phyloP scores from a whole-genome alignment of 2,888 invertebrate genomes.

The Apamea sordens region DNA sequence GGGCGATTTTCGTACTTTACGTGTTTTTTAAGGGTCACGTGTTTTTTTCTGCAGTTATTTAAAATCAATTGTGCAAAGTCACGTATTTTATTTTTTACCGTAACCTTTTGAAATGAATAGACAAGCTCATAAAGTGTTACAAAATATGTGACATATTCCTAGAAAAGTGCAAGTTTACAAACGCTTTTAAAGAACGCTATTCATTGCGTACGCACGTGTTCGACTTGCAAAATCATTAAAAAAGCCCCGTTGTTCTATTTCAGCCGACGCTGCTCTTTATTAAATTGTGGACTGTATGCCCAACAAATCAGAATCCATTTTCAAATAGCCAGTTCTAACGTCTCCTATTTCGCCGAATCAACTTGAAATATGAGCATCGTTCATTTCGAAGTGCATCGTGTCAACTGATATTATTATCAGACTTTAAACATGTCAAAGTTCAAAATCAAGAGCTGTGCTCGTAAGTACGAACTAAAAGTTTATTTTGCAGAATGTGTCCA shows the following conservation, averaged over 20 bases:
- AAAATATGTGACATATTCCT: conserved; percentile 38
- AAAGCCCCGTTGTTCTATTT: neutral
- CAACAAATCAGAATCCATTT: neutral
- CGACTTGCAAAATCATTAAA: conserved; percentile 6
- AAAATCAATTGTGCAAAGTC: too few species aligned
- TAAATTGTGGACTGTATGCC: conserved; percentile 1
- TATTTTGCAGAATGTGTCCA: neutral
- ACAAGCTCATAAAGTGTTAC: conserved; percentile 24
- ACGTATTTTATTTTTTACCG: conserved; percentile 10
- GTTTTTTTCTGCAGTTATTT: neutral
- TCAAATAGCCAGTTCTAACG: neutral
- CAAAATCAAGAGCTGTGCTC: conserved; percentile 12
- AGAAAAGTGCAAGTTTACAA: conserved; percentile 14
- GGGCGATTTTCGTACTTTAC: neutral
- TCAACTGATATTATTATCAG: conserved; percentile 37
- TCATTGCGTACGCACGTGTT: conserved; percentile 25
- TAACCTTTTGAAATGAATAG: neutral
- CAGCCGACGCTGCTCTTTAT: too few species aligned
- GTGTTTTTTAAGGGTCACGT: neutral
- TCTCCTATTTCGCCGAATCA: neutral
- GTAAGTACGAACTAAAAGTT: conserved; percentile 23
- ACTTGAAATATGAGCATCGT: conserved; percentile 20
- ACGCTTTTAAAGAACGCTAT: neutral
- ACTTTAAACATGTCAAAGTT: conserved; percentile 13
- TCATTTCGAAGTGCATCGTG: conserved; percentile 6